phyloP scores from a whole-genome alignment of 2,888 invertebrate genomes.

The Acronicta psi region DNA sequence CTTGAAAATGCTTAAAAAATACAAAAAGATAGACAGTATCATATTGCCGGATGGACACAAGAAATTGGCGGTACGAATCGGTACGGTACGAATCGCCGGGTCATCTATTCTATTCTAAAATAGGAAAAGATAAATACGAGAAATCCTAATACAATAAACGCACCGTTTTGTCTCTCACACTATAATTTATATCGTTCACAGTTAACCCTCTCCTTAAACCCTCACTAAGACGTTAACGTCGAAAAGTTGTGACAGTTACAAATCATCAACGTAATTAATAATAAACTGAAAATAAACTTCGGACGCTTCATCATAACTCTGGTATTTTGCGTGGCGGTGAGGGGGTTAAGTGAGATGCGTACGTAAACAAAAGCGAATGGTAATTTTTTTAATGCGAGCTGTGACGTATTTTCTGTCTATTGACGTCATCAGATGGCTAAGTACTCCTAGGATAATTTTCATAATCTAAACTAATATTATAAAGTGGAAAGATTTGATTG shows the following conservation, averaged over 20 bases:
- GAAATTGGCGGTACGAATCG: too few relatives aligned
- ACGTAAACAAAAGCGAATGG: background rate
- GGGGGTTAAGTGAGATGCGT: constrained; percentile 32
- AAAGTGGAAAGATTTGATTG: too few relatives aligned
- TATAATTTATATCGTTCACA: constrained; percentile 36
- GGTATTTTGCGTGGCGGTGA: constrained; percentile 32
- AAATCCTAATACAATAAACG: constrained; percentile 26
- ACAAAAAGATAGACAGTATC: too few relatives aligned
- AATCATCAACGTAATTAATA: constrained; percentile 60
- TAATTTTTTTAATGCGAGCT: too few relatives aligned
- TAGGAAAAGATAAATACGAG: constrained; percentile 4
- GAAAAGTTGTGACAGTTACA: constrained; percentile 58
- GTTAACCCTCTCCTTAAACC: constrained; percentile 24
- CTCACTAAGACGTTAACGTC: constrained; percentile 41
- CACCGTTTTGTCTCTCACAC: constrained; percentile 4
- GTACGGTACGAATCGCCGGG: too few relatives aligned
- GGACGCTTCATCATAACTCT: constrained; percentile 41
- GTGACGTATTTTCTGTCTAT: too few relatives aligned
- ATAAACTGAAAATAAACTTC: constrained; percentile 48
- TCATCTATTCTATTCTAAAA: too few relatives aligned
- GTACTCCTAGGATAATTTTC: too few relatives aligned
- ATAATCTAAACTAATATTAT: too few relatives aligned
- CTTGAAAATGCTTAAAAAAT: too few relatives aligned
- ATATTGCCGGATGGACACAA: too few relatives aligned
- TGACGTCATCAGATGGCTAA: too few relatives aligned